Percentiles rank a stretch among this genome's conserved stretches.
Evolutionary conservation across 2,113 vertebrate species (phyloP).

Genomic region (Odobenus rosmarus): DNA sequence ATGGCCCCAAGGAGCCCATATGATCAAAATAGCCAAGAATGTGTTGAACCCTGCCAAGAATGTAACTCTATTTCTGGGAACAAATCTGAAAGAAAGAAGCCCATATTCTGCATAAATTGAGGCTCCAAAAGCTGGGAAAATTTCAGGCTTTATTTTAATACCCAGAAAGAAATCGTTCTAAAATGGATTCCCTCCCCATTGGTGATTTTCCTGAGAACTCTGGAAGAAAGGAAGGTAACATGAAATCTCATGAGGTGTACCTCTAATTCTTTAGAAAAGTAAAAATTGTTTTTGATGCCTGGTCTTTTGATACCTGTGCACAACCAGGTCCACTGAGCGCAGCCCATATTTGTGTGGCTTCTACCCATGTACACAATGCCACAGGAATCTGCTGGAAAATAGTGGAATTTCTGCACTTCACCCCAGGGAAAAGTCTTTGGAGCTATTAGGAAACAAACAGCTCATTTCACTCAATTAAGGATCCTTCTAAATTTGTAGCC

Average conservation of each 20-base stretch:
- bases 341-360: neutral
- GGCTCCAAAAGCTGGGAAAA: neutral
- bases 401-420: neutral
- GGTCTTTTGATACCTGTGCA: neutral
- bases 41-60: conserved; percentile 37
- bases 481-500: neutral
- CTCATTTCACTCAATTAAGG: neutral
- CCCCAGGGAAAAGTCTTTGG: neutral
- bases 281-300: neutral
- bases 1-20: rapidly evolving
- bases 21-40: neutral
- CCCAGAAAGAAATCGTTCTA: neutral
- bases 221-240: neutral
- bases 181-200: neutral
- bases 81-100: conserved; percentile 37
- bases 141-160: conserved; percentile 60
- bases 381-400: neutral
- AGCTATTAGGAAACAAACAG: neutral
- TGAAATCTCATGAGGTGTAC: neutral
- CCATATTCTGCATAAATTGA: conserved; percentile 49
- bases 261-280: neutral
- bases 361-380: neutral
- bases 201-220: neutral
- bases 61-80: neutral
- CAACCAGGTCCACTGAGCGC: neutral